Percentiles rank a stretch among this genome's conserved stretches.
phyloP scores from a whole-genome alignment of 92 coral and sea anemone genomes.

The Anthopleura xanthogrammica region DNA sequence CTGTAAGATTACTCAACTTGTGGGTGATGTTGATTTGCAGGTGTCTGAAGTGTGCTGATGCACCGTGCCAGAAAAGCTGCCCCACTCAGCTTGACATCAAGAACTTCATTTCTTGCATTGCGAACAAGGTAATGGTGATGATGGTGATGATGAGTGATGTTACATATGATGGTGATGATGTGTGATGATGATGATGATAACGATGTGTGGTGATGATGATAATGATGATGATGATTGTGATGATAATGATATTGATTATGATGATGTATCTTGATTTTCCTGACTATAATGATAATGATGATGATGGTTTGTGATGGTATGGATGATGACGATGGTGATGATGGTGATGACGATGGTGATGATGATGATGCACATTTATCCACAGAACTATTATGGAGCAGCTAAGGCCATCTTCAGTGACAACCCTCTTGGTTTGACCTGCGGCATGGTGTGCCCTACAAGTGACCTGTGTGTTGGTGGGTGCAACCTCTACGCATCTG shows the following conservation, averaged over 20 bases:
- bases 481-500: conserved; percentile 95
- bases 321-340: not conserved
- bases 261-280: not conserved
- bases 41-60: conserved; percentile 97
- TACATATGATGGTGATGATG: not conserved
- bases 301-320: not conserved
- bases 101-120: conserved; percentile 87
- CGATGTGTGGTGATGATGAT: not conserved
- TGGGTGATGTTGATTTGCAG: conserved; percentile 15
- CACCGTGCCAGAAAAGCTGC: conserved; percentile 99
- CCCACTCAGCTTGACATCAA: conserved; percentile 97
- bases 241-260: not conserved
- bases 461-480: conserved; percentile 99
- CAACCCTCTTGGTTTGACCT: conserved; percentile 92
- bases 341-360: conserved; percentile 68
- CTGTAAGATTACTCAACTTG: too few species aligned
- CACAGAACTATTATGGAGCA: conserved; percentile 94
- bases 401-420: conserved; percentile 98
- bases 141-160: not conserved
- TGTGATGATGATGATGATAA: not conserved
- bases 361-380: not conserved
- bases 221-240: not conserved
- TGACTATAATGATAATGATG: not conserved
- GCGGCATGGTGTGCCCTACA: conserved; percentile 99
- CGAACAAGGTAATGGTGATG: conserved; percentile 73